Conservation (phyloP, 2,888 invertebrate genomes). For the Lamellibrachia columna region DNA sequence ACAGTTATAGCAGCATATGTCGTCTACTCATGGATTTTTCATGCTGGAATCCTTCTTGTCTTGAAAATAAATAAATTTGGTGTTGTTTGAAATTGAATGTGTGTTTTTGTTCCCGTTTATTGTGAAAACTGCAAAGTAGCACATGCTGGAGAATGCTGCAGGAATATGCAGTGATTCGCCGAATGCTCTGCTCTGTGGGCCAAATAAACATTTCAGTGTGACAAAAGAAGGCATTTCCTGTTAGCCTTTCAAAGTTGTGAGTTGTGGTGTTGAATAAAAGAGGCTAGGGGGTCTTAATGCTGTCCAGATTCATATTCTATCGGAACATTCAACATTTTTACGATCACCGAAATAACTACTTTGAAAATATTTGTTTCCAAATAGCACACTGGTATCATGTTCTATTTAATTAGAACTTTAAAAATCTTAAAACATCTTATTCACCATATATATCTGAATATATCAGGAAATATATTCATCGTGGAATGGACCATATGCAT, state of each 20-base stretch:
- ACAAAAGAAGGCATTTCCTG: background rate
- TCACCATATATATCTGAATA: too few relatives aligned
- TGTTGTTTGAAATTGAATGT: too few relatives aligned
- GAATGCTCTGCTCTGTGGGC: background rate
- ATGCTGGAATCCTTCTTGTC: too few relatives aligned
- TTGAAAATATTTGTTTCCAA: background rate
- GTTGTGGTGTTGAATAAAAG: background rate
- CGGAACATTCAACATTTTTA: background rate
- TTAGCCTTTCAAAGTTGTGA: background rate
- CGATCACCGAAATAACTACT: background rate
- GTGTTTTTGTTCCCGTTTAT: too few relatives aligned
- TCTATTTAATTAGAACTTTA: background rate
- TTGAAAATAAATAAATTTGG: too few relatives aligned
- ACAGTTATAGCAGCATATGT: background rate
- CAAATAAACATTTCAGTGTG: background rate
- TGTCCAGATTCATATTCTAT: background rate
- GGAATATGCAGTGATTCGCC: background rate
- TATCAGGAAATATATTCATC: too few relatives aligned
- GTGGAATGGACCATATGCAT: too few relatives aligned
- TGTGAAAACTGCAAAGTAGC: background rate
- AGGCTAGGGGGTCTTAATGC: background rate
- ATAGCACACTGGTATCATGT: background rate
- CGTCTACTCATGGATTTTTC: too few relatives aligned
- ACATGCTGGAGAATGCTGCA: background rate
- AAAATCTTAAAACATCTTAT: too few relatives aligned